These are phyloP conservation scores for Cosmopolites sordidus DNA, from an alignment of 2,888 invertebrate species.

Conservation along the genomic window DNA sequence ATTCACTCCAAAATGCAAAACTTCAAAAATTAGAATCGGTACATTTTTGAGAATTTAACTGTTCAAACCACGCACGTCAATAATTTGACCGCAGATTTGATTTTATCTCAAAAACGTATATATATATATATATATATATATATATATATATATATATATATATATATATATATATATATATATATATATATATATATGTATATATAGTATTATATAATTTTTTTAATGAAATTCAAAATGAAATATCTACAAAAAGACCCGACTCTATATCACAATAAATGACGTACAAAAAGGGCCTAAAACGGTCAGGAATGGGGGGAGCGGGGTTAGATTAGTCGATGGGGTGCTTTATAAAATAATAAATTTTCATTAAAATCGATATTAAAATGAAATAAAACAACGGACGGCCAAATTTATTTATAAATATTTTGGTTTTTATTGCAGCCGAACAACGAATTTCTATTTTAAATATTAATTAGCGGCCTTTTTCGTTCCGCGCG, in stretches of 20 bases:
- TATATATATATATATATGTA: no score
- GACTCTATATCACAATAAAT: neutral
- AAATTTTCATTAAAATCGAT: constrained; percentile 15
- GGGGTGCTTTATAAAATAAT: neutral
- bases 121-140: no score
- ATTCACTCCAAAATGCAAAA: no score
- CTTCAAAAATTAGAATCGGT: no score
- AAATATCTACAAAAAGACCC: neutral
- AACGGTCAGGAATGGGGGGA: neutral
- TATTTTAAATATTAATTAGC: neutral
- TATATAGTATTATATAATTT: no score
- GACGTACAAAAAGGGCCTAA: neutral
- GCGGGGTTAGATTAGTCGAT: neutral
- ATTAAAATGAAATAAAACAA: constrained; percentile 18
- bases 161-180: no score
- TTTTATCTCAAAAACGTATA: no score
- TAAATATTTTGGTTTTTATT: constrained; percentile 20
- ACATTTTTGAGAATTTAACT: no score
- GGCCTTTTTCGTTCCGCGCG: neutral
- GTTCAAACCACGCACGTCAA: no score
- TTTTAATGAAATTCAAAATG: no score
- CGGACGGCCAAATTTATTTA: constrained; percentile 14
- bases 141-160: no score
- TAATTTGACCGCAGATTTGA: no score
- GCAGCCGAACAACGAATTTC: neutral